Percentiles rank a stretch among this genome's conserved stretches.
Conservation (phyloP, 2,113 vertebrate species). For the Sylvietta virens region DNA sequence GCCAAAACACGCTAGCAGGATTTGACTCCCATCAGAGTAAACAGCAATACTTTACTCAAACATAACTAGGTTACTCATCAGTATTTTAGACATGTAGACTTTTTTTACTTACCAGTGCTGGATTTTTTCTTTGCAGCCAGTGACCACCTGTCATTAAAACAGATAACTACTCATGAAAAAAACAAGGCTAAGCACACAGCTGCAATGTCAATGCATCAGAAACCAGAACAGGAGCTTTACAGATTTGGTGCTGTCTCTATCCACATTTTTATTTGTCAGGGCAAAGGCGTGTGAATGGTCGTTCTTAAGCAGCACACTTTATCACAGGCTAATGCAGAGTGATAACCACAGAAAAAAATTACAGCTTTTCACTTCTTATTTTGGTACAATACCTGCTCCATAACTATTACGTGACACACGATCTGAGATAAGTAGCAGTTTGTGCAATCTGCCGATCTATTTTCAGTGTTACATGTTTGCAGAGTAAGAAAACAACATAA, state of each 20-base stretch:
- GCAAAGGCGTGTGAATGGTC: constrained; percentile 53
- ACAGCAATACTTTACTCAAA: constrained; percentile 15
- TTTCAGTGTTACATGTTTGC: constrained; percentile 65
- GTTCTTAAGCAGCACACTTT: constrained; percentile 63
- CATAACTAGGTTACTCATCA: constrained; percentile 30
- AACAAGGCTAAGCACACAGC: constrained; percentile 65
- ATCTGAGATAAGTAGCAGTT: constrained; percentile 70
- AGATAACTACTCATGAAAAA: constrained; percentile 79
- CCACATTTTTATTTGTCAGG: constrained; percentile 77
- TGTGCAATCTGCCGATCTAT: constrained; percentile 67
- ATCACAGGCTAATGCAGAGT: constrained; percentile 69
- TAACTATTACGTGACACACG: constrained; percentile 69
- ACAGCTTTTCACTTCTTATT: constrained; percentile 66
- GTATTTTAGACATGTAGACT: constrained; percentile 61
- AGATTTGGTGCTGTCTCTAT: constrained; percentile 55
- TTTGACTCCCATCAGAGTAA: background rate
- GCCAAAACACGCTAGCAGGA: background rate
- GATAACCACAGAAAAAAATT: constrained; percentile 75
- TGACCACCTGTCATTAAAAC: constrained; percentile 94
- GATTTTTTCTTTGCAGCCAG: constrained; percentile 88
- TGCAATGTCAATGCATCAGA: constrained; percentile 70
- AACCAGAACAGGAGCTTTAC: constrained; percentile 66
- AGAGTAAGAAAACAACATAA: constrained; percentile 67
- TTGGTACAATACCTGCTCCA: constrained; percentile 59
- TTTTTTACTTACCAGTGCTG: constrained; percentile 91